Evolutionary conservation across 2,113 vertebrate genomes (phyloP), one percentile per base, ranked within the genome.

Genomic region (Tursiops truncatus): DNA sequence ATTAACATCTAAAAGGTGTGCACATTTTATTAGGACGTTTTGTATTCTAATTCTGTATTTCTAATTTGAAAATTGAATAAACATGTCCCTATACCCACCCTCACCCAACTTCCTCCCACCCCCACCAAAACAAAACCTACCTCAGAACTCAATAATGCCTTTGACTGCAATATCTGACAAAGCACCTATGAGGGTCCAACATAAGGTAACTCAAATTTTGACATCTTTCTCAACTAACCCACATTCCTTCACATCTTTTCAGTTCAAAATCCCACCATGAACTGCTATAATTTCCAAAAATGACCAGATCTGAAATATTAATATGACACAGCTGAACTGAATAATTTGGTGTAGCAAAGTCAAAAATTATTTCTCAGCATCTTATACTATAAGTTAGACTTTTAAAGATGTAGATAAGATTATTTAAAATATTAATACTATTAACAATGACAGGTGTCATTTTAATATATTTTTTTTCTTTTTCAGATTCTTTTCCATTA

Each of bases 351-450:
- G 77, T 53, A 41, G 60, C 2, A 88, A 33, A 90, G 65, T 95
- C 0, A 96, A 76, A 97, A 74, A 71, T 38, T 63, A 79, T 33
- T 84, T 89, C 71, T 80, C 41, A 81, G 26, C 56, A 82, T 26
- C 44, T 94, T 76, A 67, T 20, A 36, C 6, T 50, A 36, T 44
- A 47, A 82, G 41, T 63, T 58, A 63, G 11, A 89, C 31, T 62
- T 91, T 93, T 79, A 85, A 87, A 95, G 10, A 84, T 33, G 81
- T 67, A 71, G 23, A 71, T 25, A 60, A 76, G 20, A 83, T 71
- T 50, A 77, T 41, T 96, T 41, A 85, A 92, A 94, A 92, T 38
- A 62, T 3, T 94, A 94, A 92, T 38, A 62, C 3, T 89, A 18
- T 77, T 71, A 94, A 85, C 26, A 81, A 56, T 15, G n/a, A 77